Evolutionary conservation across 2,888 invertebrate species (phyloP), one percentile per base, ranked within the genome.

Genomic region (Periphyllus acericola): DNA sequence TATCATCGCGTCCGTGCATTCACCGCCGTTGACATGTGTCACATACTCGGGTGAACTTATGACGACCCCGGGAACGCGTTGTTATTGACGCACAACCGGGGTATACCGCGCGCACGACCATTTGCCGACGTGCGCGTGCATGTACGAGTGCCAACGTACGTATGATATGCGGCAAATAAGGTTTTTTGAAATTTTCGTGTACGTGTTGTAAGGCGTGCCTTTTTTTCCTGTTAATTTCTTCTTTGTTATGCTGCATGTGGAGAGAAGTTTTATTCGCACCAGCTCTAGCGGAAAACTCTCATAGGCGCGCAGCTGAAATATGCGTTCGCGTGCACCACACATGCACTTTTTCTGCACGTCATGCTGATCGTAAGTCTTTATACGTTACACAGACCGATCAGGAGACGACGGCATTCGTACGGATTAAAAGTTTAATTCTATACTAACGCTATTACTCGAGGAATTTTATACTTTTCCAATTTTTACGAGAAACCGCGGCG

Each of bases 21-120:
- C 46, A 46, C 46, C 46, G 46, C 46, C 46, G 46, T 36, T 72
- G 86, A 86, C 86, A 80, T 86, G 86, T 86, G 86, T 86, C 86
- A 86, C 79, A 79, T 29, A 55, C 71, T 55, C 55, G 55, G 19
- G 4, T 66, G 79, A 36, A 74, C 74, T 29, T 36, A 46, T 46
- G 68, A 29, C 68, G 29, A 29, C 68, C 9, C 25, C 68, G 29
- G 36, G 36, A 36, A 32, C 74, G 21, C 21, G 60, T 60, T 25
- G 60, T 25, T 46, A 8, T 60, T 60, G 60, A 60, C 46, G 78
- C 46, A 55, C 34, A n/a, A 32, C 55, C 25, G 55, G 60, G 19
- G 46, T 46, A 11, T 60, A 25, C 25, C 60, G 25, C 60, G 25
- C 60, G 25, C 60, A 3, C 60, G 6, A 25, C 21, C 60, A 9